These are phyloP conservation scores for Prionace glauca DNA, from an alignment of 2,797 vertebrate genomes.

Conservation along the genomic window DNA sequence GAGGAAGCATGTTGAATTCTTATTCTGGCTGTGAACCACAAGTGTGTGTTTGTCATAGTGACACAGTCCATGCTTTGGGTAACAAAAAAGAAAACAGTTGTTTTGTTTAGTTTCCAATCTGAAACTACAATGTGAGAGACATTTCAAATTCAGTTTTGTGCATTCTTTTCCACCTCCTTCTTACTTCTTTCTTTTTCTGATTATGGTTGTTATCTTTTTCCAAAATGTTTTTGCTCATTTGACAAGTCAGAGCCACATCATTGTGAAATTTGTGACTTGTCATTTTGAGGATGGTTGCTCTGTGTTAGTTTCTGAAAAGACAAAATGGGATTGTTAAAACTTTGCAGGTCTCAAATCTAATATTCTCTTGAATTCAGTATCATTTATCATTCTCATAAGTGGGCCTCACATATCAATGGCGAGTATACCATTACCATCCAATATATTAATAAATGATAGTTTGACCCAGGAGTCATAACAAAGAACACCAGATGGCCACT, in stretches of 20 bases:
- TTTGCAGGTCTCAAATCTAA: not conserved
- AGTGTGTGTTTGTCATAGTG: not conserved
- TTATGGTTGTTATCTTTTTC: not conserved
- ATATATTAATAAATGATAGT: not conserved
- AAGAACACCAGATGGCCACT: not conserved
- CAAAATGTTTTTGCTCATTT: not conserved
- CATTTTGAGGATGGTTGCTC: not conserved
- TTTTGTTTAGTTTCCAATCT: not conserved
- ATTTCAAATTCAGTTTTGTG: not conserved
- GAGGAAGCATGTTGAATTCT: not conserved
- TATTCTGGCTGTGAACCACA: not conserved
- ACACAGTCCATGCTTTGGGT: not conserved
- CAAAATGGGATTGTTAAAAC: not conserved
- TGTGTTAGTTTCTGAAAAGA: conserved; percentile 32
- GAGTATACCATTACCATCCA: not conserved
- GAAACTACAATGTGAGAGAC: not conserved
- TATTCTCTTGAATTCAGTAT: not conserved
- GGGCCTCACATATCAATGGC: not conserved
- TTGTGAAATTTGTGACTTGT: not conserved
- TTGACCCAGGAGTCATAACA: not conserved
- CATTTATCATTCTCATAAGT: conserved; percentile 12
- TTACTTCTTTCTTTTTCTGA: not conserved
- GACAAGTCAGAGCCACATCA: not conserved
- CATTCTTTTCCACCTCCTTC: not conserved
- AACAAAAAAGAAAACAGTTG: not conserved